Evolutionary conservation across 2,113 vertebrate species (phyloP), one percentile per base, ranked within the genome.

Genomic region (Bos indicus): DNA sequence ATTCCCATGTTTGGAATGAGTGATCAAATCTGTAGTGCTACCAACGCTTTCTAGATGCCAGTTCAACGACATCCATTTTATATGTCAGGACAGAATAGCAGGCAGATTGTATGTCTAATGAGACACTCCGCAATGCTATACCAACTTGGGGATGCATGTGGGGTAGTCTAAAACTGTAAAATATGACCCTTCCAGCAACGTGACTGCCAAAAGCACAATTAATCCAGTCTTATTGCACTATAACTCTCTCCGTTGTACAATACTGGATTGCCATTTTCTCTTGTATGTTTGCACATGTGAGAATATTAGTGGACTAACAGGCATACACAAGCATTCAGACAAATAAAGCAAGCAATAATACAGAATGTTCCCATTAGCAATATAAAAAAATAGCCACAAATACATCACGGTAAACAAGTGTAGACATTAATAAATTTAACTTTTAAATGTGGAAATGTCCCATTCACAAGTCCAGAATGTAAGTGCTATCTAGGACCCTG

Each of bases 21-120:
- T 97, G 98, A 98, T 98, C 98, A 98, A 99, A 98, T 98, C 98
- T 98, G 98, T 90, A 98, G 97, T 48, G 97, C 97, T 98, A 98
- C 97, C 98, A 96, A 83, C 28, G 88, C 97, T 98, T 98, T 97
- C 94, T 94, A 97, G 98, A 98, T 97, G 98, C 97, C 98, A 98
- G 97, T 98, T 98, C 98, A 97, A 97, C 98, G 98, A 97, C 98
- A 98, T 97, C 97, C 94, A 97, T 98, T 98, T 98, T 97, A 95
- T 97, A 95, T 97, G 96, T 98, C 97, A 98, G 98, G 95, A 98
- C 93, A 98, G 98, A 98, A 98, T 59, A 95, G 94, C 81, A 98
- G 77, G 97, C 96, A 99, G 98, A 98, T 82, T 98, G 93, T 97
- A 96, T 83, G 97, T 98, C 98, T 98, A 98, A 98, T 96, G 97